Evolutionary conservation across 2,113 vertebrate genomes (phyloP), one percentile per base, ranked within the genome.

Genomic region (Podarcis raffonei): DNA sequence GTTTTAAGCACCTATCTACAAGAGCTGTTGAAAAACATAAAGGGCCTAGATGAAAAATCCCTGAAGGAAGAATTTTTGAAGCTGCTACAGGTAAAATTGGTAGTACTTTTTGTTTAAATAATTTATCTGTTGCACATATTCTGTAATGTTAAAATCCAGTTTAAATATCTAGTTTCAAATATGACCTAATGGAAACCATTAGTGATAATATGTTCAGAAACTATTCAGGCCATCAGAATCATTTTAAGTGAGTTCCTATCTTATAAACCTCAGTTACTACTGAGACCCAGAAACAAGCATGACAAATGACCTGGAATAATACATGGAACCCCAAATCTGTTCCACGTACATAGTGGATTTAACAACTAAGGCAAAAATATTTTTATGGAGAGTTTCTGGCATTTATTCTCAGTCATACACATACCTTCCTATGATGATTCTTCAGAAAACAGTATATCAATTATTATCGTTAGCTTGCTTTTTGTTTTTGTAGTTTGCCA

Each of bases 51-150:
- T 1, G 96, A 62, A 62, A 62, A 98, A 92, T 95, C 95, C 75
- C 95, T 98, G 85, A 91, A 95, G 84, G 96, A 97, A 16, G 96
- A 98, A 83, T 97, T 99, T 93, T 94, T 97, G 89, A 98, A 96
- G 91, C 92, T 99, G 27, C 92, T 99, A 30, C 98, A 99, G 98
- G 99, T 99, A 94, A 95, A 62, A 62, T 18, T 83, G 25, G 7
- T 90, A 48, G 39, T 76, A 83, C 25, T 71, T 8, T 8, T 86
- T 92, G 1, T 18, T 91, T 79, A 27, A 81, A 83, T 83, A 65
- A 53, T 53, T 53, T 53, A 53, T 53, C 48, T 53, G 35, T 20
- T 35, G 35, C n/a, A 74, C 32, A 74, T 74, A 32, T 74, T 13
- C 15, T 74, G 6, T 74, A 32, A 74, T 74, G 6, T 74, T 32